Evolutionary conservation across 1,140 invertebrate species (phyloP).

Genomic region (Agraylea sexmaculata): DNA sequence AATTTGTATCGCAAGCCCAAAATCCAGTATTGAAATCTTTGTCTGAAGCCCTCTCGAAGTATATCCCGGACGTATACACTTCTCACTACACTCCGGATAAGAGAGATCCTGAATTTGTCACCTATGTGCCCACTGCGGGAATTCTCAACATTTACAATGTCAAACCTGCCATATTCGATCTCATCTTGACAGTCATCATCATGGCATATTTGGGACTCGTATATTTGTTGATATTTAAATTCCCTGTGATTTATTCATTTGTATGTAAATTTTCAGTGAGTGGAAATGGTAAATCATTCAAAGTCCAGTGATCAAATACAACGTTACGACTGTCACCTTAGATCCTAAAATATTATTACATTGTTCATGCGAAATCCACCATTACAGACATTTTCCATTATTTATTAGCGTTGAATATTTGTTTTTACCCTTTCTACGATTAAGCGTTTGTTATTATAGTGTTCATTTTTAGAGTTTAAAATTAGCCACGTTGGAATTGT

Average conservation of each 20-base stretch:
- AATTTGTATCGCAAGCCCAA: conserved; percentile 29
- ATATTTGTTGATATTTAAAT: conserved; percentile 71
- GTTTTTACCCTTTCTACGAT: no score
- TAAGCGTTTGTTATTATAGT: no score
- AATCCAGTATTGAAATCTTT: conserved; percentile 52
- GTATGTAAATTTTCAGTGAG: conserved; percentile 15
- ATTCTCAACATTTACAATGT: conserved; percentile 84
- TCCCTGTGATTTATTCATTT: conserved; percentile 40
- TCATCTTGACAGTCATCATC: conserved; percentile 82
- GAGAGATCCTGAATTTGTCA: conserved; percentile 85
- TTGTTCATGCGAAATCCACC: no score
- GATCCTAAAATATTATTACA: no score
- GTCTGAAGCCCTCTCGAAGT: conserved; percentile 62
- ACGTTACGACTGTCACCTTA: no score
- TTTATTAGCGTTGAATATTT: no score
- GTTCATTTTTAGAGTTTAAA: no score
- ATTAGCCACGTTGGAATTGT: no score
- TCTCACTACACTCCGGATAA: conserved; percentile 61
- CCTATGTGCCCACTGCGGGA: conserved; percentile 73
- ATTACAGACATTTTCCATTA: no score
- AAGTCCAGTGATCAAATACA: conserved; percentile 14
- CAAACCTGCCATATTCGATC: conserved; percentile 94
- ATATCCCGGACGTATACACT: conserved; percentile 63
- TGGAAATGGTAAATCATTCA: conserved; percentile 13
- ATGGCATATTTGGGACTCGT: conserved; percentile 67